phyloP scores from a whole-genome alignment of 2,888 invertebrate genomes.

The Schizotus pectinicornis region DNA sequence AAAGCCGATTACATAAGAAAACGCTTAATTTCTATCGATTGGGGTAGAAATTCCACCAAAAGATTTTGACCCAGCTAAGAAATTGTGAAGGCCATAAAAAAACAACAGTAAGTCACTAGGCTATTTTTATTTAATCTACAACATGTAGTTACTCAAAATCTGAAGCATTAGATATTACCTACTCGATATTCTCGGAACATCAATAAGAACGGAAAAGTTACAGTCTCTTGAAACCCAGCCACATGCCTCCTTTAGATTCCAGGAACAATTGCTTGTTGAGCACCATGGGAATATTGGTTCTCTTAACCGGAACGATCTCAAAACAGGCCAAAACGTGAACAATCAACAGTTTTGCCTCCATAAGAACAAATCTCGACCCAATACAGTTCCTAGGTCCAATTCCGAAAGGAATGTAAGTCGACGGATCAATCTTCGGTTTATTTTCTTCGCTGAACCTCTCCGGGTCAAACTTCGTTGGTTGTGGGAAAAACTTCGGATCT shows the following conservation, averaged over 20 bases:
- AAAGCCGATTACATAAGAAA: no score
- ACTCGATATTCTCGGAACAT: background rate
- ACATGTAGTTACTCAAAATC: no score
- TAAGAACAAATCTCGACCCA: slow-evolving; percentile 40
- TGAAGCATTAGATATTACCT: background rate
- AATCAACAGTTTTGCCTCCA: slow-evolving; percentile 29
- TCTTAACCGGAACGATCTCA: slow-evolving; percentile 25
- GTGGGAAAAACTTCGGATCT: slow-evolving; percentile 63
- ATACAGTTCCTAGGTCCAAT: slow-evolving; percentile 56
- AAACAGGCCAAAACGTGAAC: slow-evolving; percentile 25
- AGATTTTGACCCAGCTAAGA: no score
- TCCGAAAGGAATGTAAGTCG: slow-evolving; percentile 64
- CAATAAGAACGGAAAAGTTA: background rate
- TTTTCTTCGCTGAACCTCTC: slow-evolving; percentile 65
- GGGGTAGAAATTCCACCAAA: no score
- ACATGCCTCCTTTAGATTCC: no score
- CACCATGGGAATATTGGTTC: slow-evolving; percentile 31
- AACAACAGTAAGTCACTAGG: no score
- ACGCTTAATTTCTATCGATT: no score
- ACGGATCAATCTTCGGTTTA: slow-evolving; percentile 60
- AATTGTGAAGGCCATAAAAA: no score
- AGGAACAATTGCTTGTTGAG: background rate
- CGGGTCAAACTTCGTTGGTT: slow-evolving; percentile 63
- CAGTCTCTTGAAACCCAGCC: no score
- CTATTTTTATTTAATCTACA: no score